A percentile compares a stretch with the other conserved stretches of the same genome.
These are phyloP conservation scores for Numenius phaeopus DNA, from an alignment of 2,797 vertebrate species.

Conservation along the genomic window DNA sequence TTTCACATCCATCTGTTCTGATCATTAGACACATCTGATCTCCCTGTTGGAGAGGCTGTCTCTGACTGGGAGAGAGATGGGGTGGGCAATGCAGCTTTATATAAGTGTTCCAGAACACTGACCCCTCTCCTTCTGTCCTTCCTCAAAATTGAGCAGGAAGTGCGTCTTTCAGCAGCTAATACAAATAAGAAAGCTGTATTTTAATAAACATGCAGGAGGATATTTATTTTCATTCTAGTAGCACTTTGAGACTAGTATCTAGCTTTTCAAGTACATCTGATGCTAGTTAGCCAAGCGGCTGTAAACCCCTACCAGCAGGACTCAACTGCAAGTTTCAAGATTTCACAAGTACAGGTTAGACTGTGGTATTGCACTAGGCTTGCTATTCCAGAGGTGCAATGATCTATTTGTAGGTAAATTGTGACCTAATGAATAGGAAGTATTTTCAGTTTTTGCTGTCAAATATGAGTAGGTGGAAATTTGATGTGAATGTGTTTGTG, in stretches of 20 bases:
- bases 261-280: neutral
- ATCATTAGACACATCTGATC: constrained; percentile 55
- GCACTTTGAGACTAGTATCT: neutral
- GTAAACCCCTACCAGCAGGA: neutral
- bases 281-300: neutral
- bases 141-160: neutral
- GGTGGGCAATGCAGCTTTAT: neutral
- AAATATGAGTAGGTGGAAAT: neutral
- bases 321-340: neutral
- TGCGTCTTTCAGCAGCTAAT: neutral
- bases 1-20: constrained; percentile 51
- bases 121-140: neutral
- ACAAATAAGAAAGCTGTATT: neutral
- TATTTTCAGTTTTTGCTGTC: neutral
- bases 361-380: neutral
- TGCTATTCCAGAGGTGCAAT: neutral
- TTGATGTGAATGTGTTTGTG: neutral
- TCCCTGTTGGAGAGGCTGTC: neutral
- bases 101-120: neutral
- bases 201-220: neutral
- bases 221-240: neutral
- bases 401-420: neutral
- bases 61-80: neutral
- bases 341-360: neutral
- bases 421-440: neutral